A percentile compares a stretch with the other conserved stretches of the same genome.
Conservation (phyloP, 2,113 vertebrate species). For the Heloderma charlesbogerti region DNA sequence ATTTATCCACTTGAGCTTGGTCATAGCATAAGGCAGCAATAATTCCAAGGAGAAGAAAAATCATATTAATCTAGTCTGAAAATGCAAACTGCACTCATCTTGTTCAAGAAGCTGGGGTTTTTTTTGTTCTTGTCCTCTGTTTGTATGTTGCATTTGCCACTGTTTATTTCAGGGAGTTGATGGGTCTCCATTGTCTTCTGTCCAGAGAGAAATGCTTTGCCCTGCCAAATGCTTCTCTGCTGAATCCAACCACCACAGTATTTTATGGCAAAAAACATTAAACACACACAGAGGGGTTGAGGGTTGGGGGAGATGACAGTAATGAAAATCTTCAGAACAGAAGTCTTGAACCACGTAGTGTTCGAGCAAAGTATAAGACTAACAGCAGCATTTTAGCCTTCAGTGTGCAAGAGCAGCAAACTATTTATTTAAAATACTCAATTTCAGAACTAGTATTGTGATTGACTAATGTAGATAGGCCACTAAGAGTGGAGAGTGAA, state of each 20-base stretch:
- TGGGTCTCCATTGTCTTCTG: background rate
- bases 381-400: conserved; percentile 60
- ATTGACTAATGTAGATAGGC: conserved; percentile 57
- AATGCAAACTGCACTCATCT: conserved; percentile 42
- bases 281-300: background rate
- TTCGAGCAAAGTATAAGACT: conserved; percentile 27
- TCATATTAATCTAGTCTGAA: conserved; percentile 29
- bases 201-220: background rate
- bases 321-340: conserved; percentile 28
- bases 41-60: conserved; percentile 41
- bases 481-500: conserved; percentile 56
- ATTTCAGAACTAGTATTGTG: conserved; percentile 59
- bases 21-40: conserved; percentile 40
- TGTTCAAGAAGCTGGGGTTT: conserved; percentile 7
- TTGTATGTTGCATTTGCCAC: conserved; percentile 5
- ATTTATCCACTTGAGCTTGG: conserved; percentile 41
- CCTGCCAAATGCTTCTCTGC: conserved; percentile 45
- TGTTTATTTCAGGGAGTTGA: conserved; percentile 4
- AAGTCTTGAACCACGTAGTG: conserved; percentile 24
- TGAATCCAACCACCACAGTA: conserved; percentile 46
- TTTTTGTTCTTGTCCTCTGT: conserved; percentile 17
- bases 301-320: background rate
- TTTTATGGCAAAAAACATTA: conserved; percentile 32
- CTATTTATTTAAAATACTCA: conserved; percentile 37
- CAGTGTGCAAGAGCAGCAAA: conserved; percentile 52